Percentiles rank a stretch among this genome's conserved stretches.
Conservation (phyloP, 2,797 vertebrate genomes). For the Sebastes elongatus region DNA sequence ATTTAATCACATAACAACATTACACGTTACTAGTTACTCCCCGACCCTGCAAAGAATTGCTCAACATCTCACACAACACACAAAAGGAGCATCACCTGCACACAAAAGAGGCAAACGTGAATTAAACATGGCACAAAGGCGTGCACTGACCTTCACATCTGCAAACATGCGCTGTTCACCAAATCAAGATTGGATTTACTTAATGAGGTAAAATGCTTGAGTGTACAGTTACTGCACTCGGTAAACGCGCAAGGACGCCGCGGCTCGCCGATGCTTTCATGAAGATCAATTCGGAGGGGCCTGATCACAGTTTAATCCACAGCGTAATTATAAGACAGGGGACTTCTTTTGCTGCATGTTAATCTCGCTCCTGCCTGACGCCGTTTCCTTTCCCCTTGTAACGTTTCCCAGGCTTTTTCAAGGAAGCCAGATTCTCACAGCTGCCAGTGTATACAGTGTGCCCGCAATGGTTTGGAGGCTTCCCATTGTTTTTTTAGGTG, state of each 20-base stretch:
- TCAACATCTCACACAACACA: background rate
- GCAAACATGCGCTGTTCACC: constrained; percentile 5
- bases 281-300: constrained; percentile 53
- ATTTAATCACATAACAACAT: background rate
- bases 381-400: background rate
- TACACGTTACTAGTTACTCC: background rate
- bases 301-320: constrained; percentile 54
- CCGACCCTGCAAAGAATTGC: background rate
- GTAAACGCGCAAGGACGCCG: constrained; percentile 31
- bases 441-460: constrained; percentile 4
- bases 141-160: constrained; percentile 56
- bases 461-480: constrained; percentile 8
- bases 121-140: constrained; percentile 15
- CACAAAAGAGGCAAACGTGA: background rate
- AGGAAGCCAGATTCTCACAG: constrained; percentile 54
- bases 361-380: constrained; percentile 31
- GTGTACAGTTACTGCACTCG: constrained; percentile 21
- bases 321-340: constrained; percentile 53
- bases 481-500: constrained; percentile 20
- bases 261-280: constrained; percentile 40
- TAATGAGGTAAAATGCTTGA: constrained; percentile 51
- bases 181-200: constrained; percentile 58
- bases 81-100: background rate
- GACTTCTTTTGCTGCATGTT: constrained; percentile 37
- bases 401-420: constrained; percentile 62